Conservation (phyloP, 2,113 vertebrate species). For the Porphyrio hochstetteri region DNA sequence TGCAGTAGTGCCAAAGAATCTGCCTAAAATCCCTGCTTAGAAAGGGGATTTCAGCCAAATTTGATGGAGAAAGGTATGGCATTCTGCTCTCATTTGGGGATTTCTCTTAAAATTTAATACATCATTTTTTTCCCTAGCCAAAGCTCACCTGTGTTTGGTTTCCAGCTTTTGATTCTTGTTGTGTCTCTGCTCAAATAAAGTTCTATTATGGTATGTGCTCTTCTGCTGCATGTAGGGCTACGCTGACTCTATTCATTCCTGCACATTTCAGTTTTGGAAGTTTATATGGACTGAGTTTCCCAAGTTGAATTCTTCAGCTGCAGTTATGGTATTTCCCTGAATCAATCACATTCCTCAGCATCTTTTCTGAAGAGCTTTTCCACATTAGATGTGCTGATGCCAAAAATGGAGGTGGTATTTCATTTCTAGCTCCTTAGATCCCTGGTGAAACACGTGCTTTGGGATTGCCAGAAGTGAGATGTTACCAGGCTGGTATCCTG, state of each 20-base stretch:
- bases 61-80: accelerated
- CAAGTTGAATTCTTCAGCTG: background rate
- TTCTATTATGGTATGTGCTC: background rate
- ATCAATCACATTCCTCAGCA: background rate
- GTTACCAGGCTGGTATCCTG: background rate
- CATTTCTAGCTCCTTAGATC: background rate
- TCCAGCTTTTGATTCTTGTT: background rate
- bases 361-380: background rate
- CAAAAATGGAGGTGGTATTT: background rate
- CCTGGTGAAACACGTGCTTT: background rate
- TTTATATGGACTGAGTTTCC: background rate
- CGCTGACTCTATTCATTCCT: background rate
- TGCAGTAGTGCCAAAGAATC: background rate
- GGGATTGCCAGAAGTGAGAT: background rate
- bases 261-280: background rate
- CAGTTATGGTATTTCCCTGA: background rate
- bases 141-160: background rate
- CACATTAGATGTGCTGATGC: background rate
- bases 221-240: background rate
- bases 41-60: background rate
- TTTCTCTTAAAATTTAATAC: background rate
- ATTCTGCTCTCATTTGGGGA: background rate
- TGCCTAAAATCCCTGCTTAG: background rate
- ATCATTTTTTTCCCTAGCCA: background rate
- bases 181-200: background rate